A percentile compares a stretch with the other conserved stretches of the same genome.
Conservation (phyloP, 2,888 invertebrate genomes). For the Dasysyrphus albostriatus region DNA sequence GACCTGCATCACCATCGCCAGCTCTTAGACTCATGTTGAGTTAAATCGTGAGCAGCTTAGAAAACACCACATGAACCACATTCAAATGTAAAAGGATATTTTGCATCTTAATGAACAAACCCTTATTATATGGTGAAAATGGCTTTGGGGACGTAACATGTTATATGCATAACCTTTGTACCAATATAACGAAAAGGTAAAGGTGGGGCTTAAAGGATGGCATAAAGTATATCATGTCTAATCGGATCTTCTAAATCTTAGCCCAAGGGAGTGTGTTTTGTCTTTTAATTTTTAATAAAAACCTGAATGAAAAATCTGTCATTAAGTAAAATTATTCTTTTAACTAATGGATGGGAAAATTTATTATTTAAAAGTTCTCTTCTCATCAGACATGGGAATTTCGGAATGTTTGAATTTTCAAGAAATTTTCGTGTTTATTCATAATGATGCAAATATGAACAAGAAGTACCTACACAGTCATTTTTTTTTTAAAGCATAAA, state of each 20-base stretch:
- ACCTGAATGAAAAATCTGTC: conserved; percentile 6
- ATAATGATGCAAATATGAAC: too few species aligned
- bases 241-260: conserved; percentile 2
- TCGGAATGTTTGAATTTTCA: neutral
- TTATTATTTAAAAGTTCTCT: conserved; percentile 15
- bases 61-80: conserved; percentile 20
- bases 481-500: neutral
- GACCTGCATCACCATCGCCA: neutral
- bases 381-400: neutral
- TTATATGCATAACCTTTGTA: neutral
- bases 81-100: conserved; percentile 14
- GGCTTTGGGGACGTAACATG: neutral
- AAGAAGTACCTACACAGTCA: too few species aligned
- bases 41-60: conserved; percentile 17
- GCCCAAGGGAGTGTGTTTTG: neutral
- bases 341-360: neutral
- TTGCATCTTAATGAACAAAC: conserved; percentile 18
- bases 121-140: conserved; percentile 3
- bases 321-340: neutral
- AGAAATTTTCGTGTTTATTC: too few species aligned
- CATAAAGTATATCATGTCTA: neutral
- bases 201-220: neutral
- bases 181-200: neutral
- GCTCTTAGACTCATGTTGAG: conserved; percentile 12
- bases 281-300: conserved; percentile 2